phyloP scores from a whole-genome alignment of 2,113 vertebrate genomes.

The Pluvialis apricaria region DNA sequence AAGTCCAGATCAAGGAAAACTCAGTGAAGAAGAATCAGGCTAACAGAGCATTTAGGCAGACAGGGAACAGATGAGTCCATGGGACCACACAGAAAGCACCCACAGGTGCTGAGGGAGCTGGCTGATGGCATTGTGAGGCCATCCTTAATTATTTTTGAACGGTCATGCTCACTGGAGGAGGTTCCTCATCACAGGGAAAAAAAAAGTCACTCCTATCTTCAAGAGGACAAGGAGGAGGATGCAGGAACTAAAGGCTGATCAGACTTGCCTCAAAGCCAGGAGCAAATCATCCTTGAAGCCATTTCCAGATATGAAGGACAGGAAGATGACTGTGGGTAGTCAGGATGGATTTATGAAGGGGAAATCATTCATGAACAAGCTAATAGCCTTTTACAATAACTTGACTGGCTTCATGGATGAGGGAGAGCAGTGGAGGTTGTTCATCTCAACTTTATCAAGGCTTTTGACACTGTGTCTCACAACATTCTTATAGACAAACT shows the following conservation, averaged over 20 bases:
- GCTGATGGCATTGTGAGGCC: background rate
- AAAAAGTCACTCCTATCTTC: background rate
- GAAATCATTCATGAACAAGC: background rate
- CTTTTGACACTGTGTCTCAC: background rate
- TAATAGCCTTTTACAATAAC: background rate
- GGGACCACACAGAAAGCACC: background rate
- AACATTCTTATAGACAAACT: background rate
- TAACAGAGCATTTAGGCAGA: background rate
- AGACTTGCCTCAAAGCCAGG: rapidly evolving
- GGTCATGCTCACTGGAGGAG: background rate
- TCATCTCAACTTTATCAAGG: background rate
- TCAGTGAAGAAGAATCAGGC: background rate
- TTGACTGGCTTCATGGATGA: background rate
- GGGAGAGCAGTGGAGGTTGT: background rate
- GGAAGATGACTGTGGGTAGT: background rate
- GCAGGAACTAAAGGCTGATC: background rate
- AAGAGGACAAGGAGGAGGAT: background rate
- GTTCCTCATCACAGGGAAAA: rapidly evolving
- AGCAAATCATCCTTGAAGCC: background rate
- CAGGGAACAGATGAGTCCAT: background rate
- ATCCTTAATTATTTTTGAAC: background rate
- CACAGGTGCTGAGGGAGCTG: background rate
- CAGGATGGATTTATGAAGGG: background rate
- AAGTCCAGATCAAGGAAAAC: background rate
- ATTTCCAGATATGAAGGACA: background rate